phyloP scores from a whole-genome alignment of 2,113 vertebrate genomes.

The Alosa alosa region DNA sequence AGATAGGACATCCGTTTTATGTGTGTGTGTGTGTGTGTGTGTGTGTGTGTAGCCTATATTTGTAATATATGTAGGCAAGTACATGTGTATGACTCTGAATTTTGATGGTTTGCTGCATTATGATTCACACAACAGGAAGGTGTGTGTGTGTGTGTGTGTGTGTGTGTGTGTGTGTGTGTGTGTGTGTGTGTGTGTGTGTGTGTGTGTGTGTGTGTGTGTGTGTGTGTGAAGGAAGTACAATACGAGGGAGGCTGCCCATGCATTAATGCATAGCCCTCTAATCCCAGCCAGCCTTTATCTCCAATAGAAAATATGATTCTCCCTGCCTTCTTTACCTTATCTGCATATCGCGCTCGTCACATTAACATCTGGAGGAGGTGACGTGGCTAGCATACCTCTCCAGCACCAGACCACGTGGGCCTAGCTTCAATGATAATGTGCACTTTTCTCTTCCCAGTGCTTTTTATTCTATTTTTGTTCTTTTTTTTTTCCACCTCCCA shows the following conservation, averaged over 20 bases:
- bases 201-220: neutral
- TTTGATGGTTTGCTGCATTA: slow-evolving; percentile 16
- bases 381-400: neutral
- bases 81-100: slow-evolving; percentile 9
- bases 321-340: neutral
- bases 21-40: neutral
- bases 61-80: neutral
- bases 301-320: slow-evolving; percentile 39
- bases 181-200: neutral
- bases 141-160: neutral
- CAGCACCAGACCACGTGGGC: neutral
- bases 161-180: neutral
- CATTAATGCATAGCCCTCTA: slow-evolving; percentile 11
- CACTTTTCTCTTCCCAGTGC: neutral
- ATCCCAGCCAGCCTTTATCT: slow-evolving; percentile 44
- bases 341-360: slow-evolving; percentile 22
- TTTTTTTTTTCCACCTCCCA: neutral
- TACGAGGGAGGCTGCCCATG: neutral
- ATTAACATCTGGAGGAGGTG: slow-evolving; percentile 5
- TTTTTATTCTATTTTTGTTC: neutral
- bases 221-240: neutral
- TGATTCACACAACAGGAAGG: neutral
- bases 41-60: neutral
- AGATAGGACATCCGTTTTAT: neutral
- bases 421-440: neutral